Conservation (phyloP, 2,888 invertebrate species). For the Drosophila kambysellisi region DNA sequence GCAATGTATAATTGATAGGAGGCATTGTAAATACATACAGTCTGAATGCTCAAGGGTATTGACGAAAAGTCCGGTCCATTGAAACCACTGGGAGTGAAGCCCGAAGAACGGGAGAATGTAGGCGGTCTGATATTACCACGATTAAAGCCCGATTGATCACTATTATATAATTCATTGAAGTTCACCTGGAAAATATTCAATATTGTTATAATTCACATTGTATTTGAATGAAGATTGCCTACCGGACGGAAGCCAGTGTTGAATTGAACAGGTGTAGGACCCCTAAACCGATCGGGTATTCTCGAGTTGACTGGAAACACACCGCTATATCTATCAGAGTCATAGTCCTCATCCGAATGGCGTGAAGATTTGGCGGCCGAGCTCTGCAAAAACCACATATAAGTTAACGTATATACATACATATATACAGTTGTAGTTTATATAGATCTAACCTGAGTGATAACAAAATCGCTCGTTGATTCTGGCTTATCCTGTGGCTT, state of each 20-base stretch:
- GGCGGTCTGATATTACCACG: background rate
- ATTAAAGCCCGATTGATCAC: background rate
- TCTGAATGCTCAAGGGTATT: conserved; percentile 6
- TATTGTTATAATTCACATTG: background rate
- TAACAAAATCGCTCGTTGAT: background rate
- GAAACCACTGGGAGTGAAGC: background rate
- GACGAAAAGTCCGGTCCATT: background rate
- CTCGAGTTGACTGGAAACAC: background rate
- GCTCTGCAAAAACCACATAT: conserved; percentile 1
- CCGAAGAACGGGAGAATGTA: background rate
- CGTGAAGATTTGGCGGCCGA: background rate
- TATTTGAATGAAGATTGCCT: background rate
- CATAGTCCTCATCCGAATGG: background rate
- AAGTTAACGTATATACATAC: background rate
- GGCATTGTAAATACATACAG: conserved; percentile 5
- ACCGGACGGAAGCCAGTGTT: conserved; percentile 5
- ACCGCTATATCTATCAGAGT: background rate
- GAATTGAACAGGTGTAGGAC: background rate
- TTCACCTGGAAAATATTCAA: background rate
- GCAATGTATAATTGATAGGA: background rate
- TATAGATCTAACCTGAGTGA: conserved; percentile 20
- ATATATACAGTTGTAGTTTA: background rate
- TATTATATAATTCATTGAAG: background rate
- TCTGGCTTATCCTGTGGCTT: background rate
- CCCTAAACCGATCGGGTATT: background rate